These are phyloP conservation scores for Procavia capensis DNA, from an alignment of 2,113 vertebrate species.

Conservation along the genomic window DNA sequence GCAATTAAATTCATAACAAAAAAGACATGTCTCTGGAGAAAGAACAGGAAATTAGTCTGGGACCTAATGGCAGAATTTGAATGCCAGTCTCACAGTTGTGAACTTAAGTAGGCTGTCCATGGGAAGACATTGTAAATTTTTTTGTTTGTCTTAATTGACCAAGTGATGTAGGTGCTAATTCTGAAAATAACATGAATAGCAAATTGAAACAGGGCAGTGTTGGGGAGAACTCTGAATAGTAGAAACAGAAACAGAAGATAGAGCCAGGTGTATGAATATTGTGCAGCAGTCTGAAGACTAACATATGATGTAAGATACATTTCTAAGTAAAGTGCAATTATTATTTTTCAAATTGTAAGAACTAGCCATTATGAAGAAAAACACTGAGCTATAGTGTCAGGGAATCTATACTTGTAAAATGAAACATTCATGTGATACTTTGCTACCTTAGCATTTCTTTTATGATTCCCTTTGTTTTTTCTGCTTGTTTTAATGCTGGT, in stretches of 20 bases:
- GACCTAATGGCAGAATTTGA: not conserved
- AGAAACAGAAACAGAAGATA: not conserved
- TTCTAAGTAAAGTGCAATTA: not conserved
- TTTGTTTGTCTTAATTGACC: too few relatives aligned
- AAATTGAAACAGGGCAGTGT: not conserved
- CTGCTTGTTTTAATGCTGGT: not conserved
- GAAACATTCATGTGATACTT: not conserved
- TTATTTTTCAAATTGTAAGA: not conserved
- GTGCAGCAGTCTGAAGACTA: not conserved
- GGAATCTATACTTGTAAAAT: not conserved
- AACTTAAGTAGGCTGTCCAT: not conserved
- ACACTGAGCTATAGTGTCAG: not conserved
- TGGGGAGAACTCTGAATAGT: not conserved
- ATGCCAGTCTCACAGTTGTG: not conserved
- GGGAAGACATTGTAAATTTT: not conserved
- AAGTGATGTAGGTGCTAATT: not conserved
- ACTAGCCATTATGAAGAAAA: not conserved
- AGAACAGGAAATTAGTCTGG: too few relatives aligned
- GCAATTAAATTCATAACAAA: too few relatives aligned
- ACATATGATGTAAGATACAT: not conserved
- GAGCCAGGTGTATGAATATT: not conserved
- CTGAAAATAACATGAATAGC: too few relatives aligned
- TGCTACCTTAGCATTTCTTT: not conserved
- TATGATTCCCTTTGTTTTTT: not conserved
- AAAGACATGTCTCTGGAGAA: not conserved